These are phyloP conservation scores for Vombatus ursinus DNA, from an alignment of 2,113 vertebrate species.

Conservation along the genomic window DNA sequence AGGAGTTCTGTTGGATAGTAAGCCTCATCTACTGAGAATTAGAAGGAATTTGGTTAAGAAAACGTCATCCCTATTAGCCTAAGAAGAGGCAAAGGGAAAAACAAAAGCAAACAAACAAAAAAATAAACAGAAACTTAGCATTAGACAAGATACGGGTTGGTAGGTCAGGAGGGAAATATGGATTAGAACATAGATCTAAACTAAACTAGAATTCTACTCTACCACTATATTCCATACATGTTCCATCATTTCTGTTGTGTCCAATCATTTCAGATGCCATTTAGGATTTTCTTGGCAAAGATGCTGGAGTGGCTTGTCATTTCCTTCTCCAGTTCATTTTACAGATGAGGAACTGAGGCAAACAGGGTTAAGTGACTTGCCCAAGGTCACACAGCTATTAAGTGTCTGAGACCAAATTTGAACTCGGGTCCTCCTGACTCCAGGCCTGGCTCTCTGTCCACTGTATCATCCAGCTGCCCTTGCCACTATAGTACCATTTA, in stretches of 20 bases:
- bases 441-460: not conserved
- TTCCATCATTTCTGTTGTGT: no score
- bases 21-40: constrained; percentile 10
- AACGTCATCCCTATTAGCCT: constrained; percentile 35
- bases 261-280: no score
- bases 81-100: constrained; percentile 11
- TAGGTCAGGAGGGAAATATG: not conserved
- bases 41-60: not conserved
- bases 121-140: not conserved
- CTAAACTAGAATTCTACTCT: not conserved
- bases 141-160: not conserved
- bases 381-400: not conserved
- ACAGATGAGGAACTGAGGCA: not conserved
- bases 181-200: not conserved
- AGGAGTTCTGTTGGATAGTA: constrained; percentile 30
- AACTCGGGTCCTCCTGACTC: not conserved
- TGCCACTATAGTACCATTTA: not conserved
- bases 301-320: not conserved
- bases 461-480: not conserved
- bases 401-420: not conserved
- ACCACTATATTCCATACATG: not conserved
- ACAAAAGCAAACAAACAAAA: not conserved
- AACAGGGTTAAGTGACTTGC: not conserved
- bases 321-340: not conserved
- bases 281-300: not conserved